Conservation (phyloP, 2,797 vertebrate species). For the Melanotaenia parkinsoni region DNA sequence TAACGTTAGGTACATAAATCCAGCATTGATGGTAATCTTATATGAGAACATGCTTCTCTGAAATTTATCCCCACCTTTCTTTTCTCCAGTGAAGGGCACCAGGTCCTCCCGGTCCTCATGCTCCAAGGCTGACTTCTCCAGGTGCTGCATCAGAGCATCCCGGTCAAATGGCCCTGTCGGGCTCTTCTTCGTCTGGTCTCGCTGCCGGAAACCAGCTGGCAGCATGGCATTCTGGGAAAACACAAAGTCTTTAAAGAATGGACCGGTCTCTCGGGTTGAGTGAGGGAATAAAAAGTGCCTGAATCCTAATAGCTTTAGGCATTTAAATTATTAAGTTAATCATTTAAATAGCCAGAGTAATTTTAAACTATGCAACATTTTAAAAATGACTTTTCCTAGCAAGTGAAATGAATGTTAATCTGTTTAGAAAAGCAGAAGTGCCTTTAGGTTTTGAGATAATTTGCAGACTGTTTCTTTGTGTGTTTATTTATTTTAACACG, state of each 20-base stretch:
- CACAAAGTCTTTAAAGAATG: conserved; percentile 15
- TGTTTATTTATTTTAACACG: no score
- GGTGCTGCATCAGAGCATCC: conserved; percentile 88
- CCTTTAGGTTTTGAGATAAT: no score
- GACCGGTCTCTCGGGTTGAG: no score
- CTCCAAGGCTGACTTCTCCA: conserved; percentile 92
- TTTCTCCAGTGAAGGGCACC: conserved; percentile 95
- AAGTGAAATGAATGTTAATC: no score
- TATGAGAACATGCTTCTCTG: background rate
- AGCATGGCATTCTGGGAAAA: conserved; percentile 90
- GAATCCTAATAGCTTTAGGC: background rate
- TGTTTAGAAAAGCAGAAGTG: no score
- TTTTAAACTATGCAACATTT: background rate
- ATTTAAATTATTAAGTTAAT: background rate
- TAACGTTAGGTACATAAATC: no score
- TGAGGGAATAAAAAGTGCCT: no score
- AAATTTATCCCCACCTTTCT: conserved; percentile 84
- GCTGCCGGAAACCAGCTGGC: conserved; percentile 92
- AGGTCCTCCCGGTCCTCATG: conserved; percentile 88
- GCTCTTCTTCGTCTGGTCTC: conserved; percentile 93
- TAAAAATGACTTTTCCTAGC: background rate
- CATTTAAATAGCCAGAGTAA: no score
- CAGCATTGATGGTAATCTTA: background rate
- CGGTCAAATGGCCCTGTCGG: conserved; percentile 90
- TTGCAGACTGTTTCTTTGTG: no score